These are phyloP conservation scores for Rhizoglyphus robini DNA, from an alignment of 1,140 invertebrate genomes.

Conservation along the genomic window DNA sequence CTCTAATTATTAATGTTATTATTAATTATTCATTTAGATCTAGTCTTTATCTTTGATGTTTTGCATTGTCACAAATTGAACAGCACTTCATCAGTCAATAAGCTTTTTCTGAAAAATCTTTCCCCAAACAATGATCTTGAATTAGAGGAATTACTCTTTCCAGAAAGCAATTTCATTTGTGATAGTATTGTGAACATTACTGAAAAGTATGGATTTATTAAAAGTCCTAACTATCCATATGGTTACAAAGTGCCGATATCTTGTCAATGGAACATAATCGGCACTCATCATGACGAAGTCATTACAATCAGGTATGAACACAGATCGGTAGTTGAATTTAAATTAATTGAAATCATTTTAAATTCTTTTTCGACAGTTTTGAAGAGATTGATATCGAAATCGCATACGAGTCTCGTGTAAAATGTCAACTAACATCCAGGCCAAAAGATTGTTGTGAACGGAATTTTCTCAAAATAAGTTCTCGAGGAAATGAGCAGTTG, in stretches of 20 bases:
- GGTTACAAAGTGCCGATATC: slow-evolving; percentile 79
- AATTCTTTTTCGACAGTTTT: slow-evolving; percentile 14
- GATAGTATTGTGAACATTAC: neutral
- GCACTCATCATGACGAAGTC: slow-evolving; percentile 18
- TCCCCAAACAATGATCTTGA: no score
- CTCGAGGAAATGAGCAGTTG: slow-evolving; percentile 18
- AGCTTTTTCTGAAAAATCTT: no score
- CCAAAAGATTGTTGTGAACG: neutral
- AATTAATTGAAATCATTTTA: slow-evolving; percentile 3
- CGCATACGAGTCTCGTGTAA: slow-evolving; percentile 20
- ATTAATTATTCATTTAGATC: no score
- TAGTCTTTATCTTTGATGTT: no score
- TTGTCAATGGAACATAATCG: slow-evolving; percentile 71
- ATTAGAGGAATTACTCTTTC: neutral
- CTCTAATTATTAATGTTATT: no score
- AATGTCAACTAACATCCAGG: neutral
- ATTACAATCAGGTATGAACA: slow-evolving; percentile 19
- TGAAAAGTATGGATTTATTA: slow-evolving; percentile 41
- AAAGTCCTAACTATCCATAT: slow-evolving; percentile 86
- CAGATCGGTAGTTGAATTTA: no score
- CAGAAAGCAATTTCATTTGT: neutral
- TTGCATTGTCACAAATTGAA: no score
- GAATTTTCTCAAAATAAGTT: neutral
- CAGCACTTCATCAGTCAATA: no score
- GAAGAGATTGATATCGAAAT: slow-evolving; percentile 24